Evolutionary conservation across 2,797 vertebrate species (phyloP).

Genomic region (Graptemys geographica): DNA sequence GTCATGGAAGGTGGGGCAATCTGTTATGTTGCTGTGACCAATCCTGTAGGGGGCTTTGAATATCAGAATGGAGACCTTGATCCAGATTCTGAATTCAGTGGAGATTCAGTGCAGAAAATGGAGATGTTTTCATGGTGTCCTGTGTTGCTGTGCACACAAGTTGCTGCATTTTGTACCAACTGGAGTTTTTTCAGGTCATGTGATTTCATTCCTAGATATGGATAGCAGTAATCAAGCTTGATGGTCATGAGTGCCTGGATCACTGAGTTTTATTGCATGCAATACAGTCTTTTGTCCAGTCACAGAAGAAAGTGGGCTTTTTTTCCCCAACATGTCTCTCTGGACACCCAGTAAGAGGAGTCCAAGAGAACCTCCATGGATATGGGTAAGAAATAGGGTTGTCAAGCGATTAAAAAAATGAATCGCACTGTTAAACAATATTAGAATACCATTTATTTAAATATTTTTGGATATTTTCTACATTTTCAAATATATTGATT

Average conservation of each 20-base stretch:
- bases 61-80: neutral
- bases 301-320: neutral
- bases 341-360: conserved; percentile 29
- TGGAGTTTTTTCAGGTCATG: neutral
- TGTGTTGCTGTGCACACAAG: neutral
- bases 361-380: neutral
- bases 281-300: neutral
- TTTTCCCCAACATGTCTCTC: conserved; percentile 26
- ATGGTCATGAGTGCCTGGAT: neutral
- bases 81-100: neutral
- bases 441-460: no score
- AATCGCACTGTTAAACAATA: no score
- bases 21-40: neutral
- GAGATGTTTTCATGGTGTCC: neutral
- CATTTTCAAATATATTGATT: no score
- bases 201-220: neutral
- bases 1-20: neutral
- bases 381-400: neutral
- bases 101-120: neutral
- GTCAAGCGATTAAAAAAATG: no score
- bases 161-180: neutral
- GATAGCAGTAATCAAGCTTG: neutral
- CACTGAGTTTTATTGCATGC: conserved; percentile 14
- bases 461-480: no score
- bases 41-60: neutral